Base-by-base conservation (phyloP, 2,888 invertebrate species). In the Campoletis raptor region DNA sequence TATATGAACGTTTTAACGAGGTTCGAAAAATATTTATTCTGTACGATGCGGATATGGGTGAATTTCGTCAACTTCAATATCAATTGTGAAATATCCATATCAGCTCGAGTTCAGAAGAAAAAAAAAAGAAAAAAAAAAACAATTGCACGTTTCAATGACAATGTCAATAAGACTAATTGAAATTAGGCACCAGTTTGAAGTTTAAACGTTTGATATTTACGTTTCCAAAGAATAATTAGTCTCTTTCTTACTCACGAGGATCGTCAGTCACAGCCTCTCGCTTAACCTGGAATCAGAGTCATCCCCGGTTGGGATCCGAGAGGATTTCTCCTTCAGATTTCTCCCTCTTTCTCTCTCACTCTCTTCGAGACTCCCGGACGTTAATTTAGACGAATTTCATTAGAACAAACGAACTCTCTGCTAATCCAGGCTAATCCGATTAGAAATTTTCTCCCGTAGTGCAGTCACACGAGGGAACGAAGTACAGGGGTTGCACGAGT, bases 371-470 rank as follows among this genome's bases (percentile, higher is more conserved):
- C 76, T 69, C 83, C 74, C 92, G 89, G 93, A 93, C 94, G 93
- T 94, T 94, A 94, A 94, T 94, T 94, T 94, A 93, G 93, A 94
- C 94, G 93, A 94, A 94, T 94, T 94, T 94, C 94, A 93, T 94
- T 94, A 94, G 94, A 93, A 94, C 94, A 94, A 94, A 94, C 94
- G 94, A 94, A 94, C 93, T 94, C 94, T 94, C 93, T 93, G 92
- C 94, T 94, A 94, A 94, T 94, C 94, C 93, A 91, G 90, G 91
- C 91, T 94, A 94, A 94, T 94, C 94, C 93, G 94, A 94, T 94
- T 94, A 94, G 94, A 94, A 94, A 94, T 94, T 94, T 92, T 92
- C 92, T 87, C 86, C 86, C 92, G 89, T 90, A 91, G 93, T 90
- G 91, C 92, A 67, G 90, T 90, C 89, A 91, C 91, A 92, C 90